phyloP scores from a whole-genome alignment of 2,888 invertebrate genomes.

The Pristionchus maxplancki region DNA sequence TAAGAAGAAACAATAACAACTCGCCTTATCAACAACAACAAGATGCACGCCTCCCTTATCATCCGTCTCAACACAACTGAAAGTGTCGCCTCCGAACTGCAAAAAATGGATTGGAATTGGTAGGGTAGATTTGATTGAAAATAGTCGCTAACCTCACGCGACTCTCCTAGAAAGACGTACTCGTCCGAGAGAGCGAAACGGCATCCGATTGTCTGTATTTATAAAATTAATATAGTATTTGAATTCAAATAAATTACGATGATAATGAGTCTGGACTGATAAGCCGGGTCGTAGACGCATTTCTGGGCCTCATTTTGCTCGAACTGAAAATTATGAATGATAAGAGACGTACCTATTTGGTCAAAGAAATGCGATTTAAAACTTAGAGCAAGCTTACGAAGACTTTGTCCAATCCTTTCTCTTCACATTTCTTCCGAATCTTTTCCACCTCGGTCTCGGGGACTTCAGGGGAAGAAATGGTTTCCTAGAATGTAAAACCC shows the following conservation, averaged over 20 bases:
- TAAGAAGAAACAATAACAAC: too few relatives aligned
- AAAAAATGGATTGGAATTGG: neutral
- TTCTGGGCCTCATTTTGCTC: neutral
- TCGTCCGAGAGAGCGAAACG: neutral
- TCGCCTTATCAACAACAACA: neutral
- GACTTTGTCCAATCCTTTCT: neutral
- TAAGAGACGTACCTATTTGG: too few relatives aligned
- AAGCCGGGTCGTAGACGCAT: too few relatives aligned
- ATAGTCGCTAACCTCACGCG: neutral
- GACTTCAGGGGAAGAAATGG: too few relatives aligned
- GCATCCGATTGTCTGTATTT: neutral
- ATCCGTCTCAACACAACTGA: neutral
- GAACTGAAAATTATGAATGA: too few relatives aligned
- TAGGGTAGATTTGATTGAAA: neutral
- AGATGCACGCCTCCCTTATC: neutral
- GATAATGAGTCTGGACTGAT: neutral
- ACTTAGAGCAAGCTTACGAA: neutral
- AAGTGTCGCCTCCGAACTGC: neutral
- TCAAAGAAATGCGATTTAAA: too few relatives aligned
- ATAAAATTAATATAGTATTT: neutral
- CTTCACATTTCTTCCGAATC: too few relatives aligned
- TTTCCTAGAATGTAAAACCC: too few relatives aligned
- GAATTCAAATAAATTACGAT: too few relatives aligned
- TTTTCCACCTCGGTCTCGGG: too few relatives aligned
- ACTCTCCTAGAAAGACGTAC: neutral